Evolutionary conservation across 2,797 vertebrate genomes (phyloP).

Genomic region (Centroberyx gerrardi): DNA sequence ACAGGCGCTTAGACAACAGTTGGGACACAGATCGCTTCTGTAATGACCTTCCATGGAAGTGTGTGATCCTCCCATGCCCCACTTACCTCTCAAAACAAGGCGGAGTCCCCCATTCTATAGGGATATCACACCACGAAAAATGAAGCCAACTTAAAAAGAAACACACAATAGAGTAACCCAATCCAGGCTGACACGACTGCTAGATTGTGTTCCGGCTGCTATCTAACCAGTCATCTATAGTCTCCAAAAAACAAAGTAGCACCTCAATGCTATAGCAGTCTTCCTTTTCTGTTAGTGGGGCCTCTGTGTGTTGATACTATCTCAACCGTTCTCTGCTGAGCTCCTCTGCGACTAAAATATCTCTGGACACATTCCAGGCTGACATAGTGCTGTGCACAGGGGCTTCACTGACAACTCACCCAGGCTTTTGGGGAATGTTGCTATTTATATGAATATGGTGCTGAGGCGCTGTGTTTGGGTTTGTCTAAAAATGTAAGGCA

Average conservation of each 20-base stretch:
- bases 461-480: neutral
- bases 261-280: neutral
- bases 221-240: slow-evolving; percentile 19
- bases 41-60: slow-evolving; percentile 7
- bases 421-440: slow-evolving; percentile 13
- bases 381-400: slow-evolving; percentile 37
- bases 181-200: slow-evolving; percentile 18
- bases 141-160: slow-evolving; percentile 26
- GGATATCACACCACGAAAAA: slow-evolving; percentile 37
- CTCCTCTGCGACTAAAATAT: slow-evolving; percentile 55
- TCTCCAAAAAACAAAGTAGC: slow-evolving; percentile 19
- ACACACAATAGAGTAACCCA: slow-evolving; percentile 23
- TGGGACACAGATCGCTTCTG: slow-evolving; percentile 36
- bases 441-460: slow-evolving; percentile 40
- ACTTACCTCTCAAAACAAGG: slow-evolving; percentile 21
- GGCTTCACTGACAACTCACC: slow-evolving; percentile 45
- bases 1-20: neutral
- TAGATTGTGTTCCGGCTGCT: slow-evolving; percentile 1
- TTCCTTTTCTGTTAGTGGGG: slow-evolving; percentile 6
- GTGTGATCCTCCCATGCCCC: neutral
- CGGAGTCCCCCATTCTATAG: slow-evolving; percentile 8
- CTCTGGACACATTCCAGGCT: slow-evolving; percentile 56
- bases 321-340: slow-evolving; percentile 21
- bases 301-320: slow-evolving; percentile 37
- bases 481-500: neutral